Base-by-base conservation (phyloP, 2,888 invertebrate genomes). In the Stegana nigrithorax region DNA sequence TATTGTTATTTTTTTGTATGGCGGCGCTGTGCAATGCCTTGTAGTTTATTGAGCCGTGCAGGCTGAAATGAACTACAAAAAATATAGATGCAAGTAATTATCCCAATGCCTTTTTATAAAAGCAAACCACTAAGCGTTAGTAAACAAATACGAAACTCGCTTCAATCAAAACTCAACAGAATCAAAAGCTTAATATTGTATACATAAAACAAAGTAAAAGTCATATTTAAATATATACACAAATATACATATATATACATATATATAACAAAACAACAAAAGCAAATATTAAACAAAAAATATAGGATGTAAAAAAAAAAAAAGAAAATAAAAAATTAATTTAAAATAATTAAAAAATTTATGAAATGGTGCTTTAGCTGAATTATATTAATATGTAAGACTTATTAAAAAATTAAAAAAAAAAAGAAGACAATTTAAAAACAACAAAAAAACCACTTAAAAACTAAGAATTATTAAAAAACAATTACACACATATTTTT, bases 301-400 rank as follows among this genome's bases (percentile, higher is more conserved):
- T 26, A 39, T 45, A 59, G 57, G 10, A 47, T 19, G 51, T 56
- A 50, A 19, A 44, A 21, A 29, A 50, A 56, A 53, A 14, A 55
- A 63, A 23, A 29, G 60, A 25, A 29, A 42, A 29, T 23, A 59
- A 66, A 67, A 45, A 64, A 60, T 55, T 53, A 36, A 65, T 50
- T 64, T 59, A 59, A 70, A 71, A 67, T 60, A 64, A 67, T 29
- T 36, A 63, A 64, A 66, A 70, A 59, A 64, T 67, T 65, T 64
- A 76, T 69, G 75, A 75, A 80, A 77, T 82, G 82, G 82, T 82
- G 82, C 82, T 82, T 82, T 82, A 82, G 82, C 82, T 81, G 74
- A 82, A 82, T 81, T 82, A 82, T 81, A 73, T 72, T 71, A 79
- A 73, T 70, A 63, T 71, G 65, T 75, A 75, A 78, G 71, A 69